Percentiles rank a stretch among this genome's conserved stretches.
Conservation (phyloP, 2,888 invertebrate species). For the Campopleginae sp. region DNA sequence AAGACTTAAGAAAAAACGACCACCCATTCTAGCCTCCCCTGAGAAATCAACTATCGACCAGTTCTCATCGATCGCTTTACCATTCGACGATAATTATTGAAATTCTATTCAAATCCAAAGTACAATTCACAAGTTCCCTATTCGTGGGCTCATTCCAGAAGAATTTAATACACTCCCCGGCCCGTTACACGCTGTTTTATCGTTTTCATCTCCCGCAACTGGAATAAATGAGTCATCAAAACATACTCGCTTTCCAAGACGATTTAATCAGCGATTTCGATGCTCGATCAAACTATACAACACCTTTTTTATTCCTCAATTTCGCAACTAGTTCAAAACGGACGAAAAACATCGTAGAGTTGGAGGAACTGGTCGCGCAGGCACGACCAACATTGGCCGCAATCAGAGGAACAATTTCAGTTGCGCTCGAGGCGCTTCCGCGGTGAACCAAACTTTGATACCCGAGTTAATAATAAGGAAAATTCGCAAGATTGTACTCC, state of each 20-base stretch:
- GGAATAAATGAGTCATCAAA: not conserved
- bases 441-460: conserved; percentile 34
- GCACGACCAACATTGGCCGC: not conserved
- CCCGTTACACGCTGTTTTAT: not conserved
- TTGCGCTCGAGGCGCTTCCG: conserved; percentile 28
- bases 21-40: conserved; percentile 30
- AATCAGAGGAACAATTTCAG: conserved; percentile 46
- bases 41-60: conserved; percentile 53
- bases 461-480: conserved; percentile 44
- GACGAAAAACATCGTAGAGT: not conserved
- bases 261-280: not conserved
- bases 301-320: not conserved
- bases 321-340: not conserved
- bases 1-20: not conserved
- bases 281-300: not conserved
- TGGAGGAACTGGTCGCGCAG: conserved; percentile 13
- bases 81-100: conserved; percentile 10
- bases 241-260: not conserved
- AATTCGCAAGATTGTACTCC: conserved; percentile 21
- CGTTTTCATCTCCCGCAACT: not conserved
- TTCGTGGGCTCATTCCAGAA: not conserved
- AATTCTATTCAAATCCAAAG: conserved; percentile 18
- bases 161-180: not conserved
- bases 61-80: conserved; percentile 37
- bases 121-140: not conserved